Base-by-base conservation (phyloP, 2,888 invertebrate genomes). In the Penaeus monodon region DNA sequence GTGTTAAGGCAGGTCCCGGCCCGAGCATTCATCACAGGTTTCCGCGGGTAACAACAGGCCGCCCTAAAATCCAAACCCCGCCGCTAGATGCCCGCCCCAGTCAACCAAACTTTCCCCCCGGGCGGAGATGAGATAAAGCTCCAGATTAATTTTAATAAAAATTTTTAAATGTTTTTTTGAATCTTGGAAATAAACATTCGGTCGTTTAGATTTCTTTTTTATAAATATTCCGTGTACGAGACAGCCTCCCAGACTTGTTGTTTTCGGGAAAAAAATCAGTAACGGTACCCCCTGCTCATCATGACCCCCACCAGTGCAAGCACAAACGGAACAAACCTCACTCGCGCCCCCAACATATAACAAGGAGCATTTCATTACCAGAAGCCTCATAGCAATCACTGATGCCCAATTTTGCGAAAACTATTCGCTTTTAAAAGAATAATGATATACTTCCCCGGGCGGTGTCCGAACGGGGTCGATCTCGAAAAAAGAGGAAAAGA, bases 11-110 rank as follows among this genome's bases (percentile, higher is more conserved):
- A 86, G 83, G 86, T 77, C 82, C 86, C 83, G 85, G 86, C 83
- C 83, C 85, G 57, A 80, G 86, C 88, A 88, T 88, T 88, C 86
- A 88, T 88, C 88, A 88, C 85, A 70, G 80, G 76, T 88, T 76
- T 86, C 88, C 49, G 65, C 27, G 86, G 88, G 80, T 29, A 82
- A 73, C 81, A 86, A 86, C 86, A 86, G 86, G 86, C 86, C 86
- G 79, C 33, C 86, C 82, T 63, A 83, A 86, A 86, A 83, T 86
- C 79, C 83, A n/a, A 33, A 74, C 65, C 82, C 74, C 86, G 64
- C 86, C 86, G 83, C 86, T 64, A 86, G 86, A 86, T 73, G 86
- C 63, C 77, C 65, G 74, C 80, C 74, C 80, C 81, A 74, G 81
- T 81, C 85, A 81, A 66, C 85, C 81, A 64, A 68, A 64, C 70